phyloP scores from a whole-genome alignment of 2,888 invertebrate genomes.

The Platynereis dumerilii region DNA sequence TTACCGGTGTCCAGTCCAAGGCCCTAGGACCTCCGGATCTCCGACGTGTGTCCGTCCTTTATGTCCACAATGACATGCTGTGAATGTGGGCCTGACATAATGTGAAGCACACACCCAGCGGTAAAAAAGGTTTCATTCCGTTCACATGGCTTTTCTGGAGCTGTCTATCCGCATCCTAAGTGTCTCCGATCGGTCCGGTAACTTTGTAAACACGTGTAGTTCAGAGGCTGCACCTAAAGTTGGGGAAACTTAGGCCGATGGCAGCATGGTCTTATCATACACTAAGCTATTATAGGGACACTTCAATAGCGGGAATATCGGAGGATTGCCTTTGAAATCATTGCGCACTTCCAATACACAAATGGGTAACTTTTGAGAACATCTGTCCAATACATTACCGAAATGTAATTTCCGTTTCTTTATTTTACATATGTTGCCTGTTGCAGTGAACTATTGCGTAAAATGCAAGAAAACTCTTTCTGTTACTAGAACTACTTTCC shows the following conservation, averaged over 20 bases:
- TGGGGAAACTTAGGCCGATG: constrained; percentile 55
- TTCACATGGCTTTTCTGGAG: constrained; percentile 19
- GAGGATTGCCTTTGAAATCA: constrained; percentile 53
- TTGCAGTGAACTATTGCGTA: no score
- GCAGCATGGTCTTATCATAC: constrained; percentile 63
- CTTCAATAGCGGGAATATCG: constrained; percentile 63
- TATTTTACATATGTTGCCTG: not conserved
- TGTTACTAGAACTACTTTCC: constrained; percentile 53
- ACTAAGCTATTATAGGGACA: constrained; percentile 60
- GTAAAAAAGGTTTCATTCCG: constrained; percentile 37
- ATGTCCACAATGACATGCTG: constrained; percentile 46
- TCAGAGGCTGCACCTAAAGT: constrained; percentile 42
- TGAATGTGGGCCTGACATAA: constrained; percentile 43
- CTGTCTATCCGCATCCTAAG: constrained; percentile 26
- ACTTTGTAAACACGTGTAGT: constrained; percentile 50
- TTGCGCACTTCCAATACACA: constrained; percentile 44
- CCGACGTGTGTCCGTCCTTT: constrained; percentile 40
- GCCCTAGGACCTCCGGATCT: constrained; percentile 34
- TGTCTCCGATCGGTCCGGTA: constrained; percentile 26
- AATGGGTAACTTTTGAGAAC: not conserved
- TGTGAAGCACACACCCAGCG: constrained; percentile 44
- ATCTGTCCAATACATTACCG: not conserved
- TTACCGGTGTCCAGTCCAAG: constrained; percentile 34
- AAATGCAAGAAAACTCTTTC: constrained; percentile 40
- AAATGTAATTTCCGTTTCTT: not conserved